Base-by-base conservation (phyloP, 2,888 invertebrate species). In the Andrena flavipes region DNA sequence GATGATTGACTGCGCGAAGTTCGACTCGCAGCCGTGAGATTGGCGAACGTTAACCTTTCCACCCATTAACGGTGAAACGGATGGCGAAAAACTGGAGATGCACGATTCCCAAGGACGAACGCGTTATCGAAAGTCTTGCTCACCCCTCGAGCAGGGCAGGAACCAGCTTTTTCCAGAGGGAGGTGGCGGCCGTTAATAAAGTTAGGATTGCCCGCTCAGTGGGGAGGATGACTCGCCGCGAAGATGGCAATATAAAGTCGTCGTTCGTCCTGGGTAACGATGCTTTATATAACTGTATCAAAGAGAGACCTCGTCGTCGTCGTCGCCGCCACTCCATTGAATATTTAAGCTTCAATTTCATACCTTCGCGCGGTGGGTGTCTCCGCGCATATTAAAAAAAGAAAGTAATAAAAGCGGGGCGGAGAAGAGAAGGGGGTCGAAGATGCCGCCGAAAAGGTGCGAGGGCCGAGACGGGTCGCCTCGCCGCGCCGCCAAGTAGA, bases 341-440 rank as follows among this genome's bases (percentile, higher is more conserved):
- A 93, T 93, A 93, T 94, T 94, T 91, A 93, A 93, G 92, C 91
- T 92, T 92, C 93, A 93, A 93, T 93, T 93, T 93, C 93, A 93
- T 93, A 92, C 91, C 91, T 85, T 89, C 56, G 56, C 88, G 88
- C 90, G 88, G 84, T 85, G 78, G 84, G 78, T 89, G 80, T 84
- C 88, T 82, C 80, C 71, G 74, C 73, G 88, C 90, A 91, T 92
- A 93, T 93, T 92, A 92, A 92, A 92, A 92, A 81, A 92, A 90
- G 89, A 82, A 85, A 82, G 86, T 88, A 87, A 86, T 87, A 87
- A 88, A 81, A 76, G 75, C 35, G 8, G 64, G 33, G 51, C 30
- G 65, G 71, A 51, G 79, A 76, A 35, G 67, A n/a, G 48, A 72
- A 78, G 67, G 75, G 68, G n/a, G 26, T 30, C 20, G 29, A 51